Conservation (phyloP, 1,140 invertebrate genomes). For the Zeugodacus cucurbitae region DNA sequence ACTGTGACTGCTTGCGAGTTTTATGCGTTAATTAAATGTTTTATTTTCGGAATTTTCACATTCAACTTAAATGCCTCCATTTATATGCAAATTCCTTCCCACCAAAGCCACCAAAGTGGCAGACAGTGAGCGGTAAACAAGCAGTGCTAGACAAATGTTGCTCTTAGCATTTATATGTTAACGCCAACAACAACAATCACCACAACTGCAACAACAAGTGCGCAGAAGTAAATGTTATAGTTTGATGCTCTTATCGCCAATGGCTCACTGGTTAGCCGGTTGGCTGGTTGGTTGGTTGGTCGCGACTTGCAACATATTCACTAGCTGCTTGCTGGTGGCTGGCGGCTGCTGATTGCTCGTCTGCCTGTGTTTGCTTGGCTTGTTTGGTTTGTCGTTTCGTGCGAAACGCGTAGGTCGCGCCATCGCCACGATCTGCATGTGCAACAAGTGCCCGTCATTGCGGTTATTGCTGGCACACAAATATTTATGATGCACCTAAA, state of each 20-base stretch:
- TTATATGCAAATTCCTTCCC: constrained; percentile 18
- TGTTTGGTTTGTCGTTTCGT: background rate
- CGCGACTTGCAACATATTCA: background rate
- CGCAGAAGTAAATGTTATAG: background rate
- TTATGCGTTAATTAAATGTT: constrained; percentile 34
- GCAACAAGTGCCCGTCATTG: background rate
- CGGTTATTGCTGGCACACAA: background rate
- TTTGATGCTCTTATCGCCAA: background rate
- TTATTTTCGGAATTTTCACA: constrained; percentile 23
- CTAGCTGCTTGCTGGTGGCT: background rate
- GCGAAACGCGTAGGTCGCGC: constrained; percentile 14
- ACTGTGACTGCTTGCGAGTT: background rate
- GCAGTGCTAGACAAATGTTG: constrained; percentile 27
- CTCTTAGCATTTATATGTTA: constrained; percentile 4
- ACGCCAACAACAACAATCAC: background rate
- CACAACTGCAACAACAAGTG: background rate
- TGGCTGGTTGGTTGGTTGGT: background rate
- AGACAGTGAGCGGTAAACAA: background rate
- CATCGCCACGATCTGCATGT: constrained; percentile 4
- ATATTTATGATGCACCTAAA: constrained; percentile 35
- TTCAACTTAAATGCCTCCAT: background rate
- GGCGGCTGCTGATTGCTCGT: background rate
- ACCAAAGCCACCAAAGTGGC: background rate
- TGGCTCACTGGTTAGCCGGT: background rate
- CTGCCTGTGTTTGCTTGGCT: background rate